Conservation (phyloP, 64 coral and sea anemone genomes). For the Stylophora pistillata region DNA sequence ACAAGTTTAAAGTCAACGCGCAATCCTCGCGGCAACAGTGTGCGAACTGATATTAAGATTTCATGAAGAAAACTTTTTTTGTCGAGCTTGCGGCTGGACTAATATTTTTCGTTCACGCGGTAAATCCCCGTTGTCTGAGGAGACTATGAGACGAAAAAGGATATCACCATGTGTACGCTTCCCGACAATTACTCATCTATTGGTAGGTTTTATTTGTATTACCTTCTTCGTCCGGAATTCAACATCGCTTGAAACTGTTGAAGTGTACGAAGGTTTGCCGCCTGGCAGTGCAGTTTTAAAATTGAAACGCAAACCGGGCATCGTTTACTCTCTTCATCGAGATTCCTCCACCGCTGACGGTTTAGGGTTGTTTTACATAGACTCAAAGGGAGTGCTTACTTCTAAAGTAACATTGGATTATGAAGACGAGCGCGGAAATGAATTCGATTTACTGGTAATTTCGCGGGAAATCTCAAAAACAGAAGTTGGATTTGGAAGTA, state of each 20-base stretch:
- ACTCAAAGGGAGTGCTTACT: slow-evolving; percentile 70
- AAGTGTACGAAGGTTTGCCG: slow-evolving; percentile 70
- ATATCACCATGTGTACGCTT: not conserved
- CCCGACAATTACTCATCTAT: not conserved
- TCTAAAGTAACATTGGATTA: slow-evolving; percentile 84
- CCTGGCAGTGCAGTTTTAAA: slow-evolving; percentile 71
- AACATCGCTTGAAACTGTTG: slow-evolving; percentile 38
- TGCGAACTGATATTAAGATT: slow-evolving; percentile 18
- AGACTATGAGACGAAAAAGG: slow-evolving; percentile 6
- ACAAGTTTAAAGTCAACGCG: not conserved
- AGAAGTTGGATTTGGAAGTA: slow-evolving; percentile 54
- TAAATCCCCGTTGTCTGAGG: not conserved
- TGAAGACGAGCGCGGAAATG: slow-evolving; percentile 83
- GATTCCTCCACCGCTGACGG: slow-evolving; percentile 56
- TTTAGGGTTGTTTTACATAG: slow-evolving; percentile 72
- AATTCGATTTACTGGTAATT: slow-evolving; percentile 85
- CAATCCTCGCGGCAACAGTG: not conserved
- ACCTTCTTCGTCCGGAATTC: not conserved
- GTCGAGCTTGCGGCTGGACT: slow-evolving; percentile 19
- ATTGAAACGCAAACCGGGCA: slow-evolving; percentile 46
- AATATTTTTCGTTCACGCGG: slow-evolving; percentile 18
- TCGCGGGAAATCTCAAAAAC: slow-evolving; percentile 52
- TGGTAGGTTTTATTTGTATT: slow-evolving; percentile 18
- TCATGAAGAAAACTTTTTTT: slow-evolving; percentile 37
- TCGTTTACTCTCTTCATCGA: slow-evolving; percentile 66